Percentiles rank a stretch among this genome's conserved stretches.
Conservation (phyloP, 2,797 vertebrate genomes). For the Glyptemys insculpta region DNA sequence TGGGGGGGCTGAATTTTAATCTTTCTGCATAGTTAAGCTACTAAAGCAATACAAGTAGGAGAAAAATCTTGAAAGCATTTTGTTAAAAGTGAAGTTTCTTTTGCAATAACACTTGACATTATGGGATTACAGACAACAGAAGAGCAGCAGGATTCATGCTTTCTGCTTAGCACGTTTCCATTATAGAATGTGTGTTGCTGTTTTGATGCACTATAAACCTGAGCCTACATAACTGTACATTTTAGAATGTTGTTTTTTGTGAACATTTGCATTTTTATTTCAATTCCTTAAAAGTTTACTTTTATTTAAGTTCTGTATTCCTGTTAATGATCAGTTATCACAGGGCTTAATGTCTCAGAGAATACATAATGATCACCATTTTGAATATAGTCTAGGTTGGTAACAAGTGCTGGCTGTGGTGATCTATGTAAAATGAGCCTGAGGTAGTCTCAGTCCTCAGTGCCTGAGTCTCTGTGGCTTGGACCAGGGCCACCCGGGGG, state of each 20-base stretch:
- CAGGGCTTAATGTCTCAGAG: not conserved
- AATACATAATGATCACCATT: not conserved
- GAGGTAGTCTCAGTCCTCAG: not conserved
- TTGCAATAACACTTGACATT: not conserved
- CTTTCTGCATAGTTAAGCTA: constrained; percentile 39
- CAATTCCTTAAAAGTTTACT: not conserved
- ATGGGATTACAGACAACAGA: not conserved
- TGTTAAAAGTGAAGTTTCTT: not conserved
- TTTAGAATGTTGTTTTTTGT: not conserved
- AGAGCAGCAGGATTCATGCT: not conserved
- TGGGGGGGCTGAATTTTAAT: constrained; percentile 25
- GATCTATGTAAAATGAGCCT: not conserved
- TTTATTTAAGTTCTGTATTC: not conserved
- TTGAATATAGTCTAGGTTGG: not conserved
- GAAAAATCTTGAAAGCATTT: constrained; percentile 28
- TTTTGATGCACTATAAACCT: constrained; percentile 5
- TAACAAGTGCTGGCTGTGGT: not conserved
- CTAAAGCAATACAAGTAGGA: not conserved
- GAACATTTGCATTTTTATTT: not conserved
- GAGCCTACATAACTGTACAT: not conserved
- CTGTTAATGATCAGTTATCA: not conserved
- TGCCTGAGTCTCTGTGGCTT: not conserved
- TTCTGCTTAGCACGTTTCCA: not conserved
- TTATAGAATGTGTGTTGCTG: not conserved
- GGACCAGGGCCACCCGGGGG: no score